phyloP scores from a whole-genome alignment of 64 coral and sea anemone species.

The Actinia tenebrosa region DNA sequence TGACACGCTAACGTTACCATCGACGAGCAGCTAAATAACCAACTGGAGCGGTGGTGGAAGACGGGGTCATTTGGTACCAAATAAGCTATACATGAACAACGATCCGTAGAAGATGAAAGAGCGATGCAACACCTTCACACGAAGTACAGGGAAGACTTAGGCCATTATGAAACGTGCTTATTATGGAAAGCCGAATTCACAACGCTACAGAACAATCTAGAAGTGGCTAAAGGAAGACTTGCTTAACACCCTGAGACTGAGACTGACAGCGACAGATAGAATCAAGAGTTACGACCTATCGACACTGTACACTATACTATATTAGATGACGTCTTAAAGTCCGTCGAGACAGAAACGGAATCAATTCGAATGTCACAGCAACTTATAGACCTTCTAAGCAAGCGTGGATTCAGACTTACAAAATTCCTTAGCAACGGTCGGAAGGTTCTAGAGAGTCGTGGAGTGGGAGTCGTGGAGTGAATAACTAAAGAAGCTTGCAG shows the following conservation, averaged over 20 bases:
- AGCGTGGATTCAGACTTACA: conserved; percentile 44
- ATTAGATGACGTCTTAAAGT: background rate
- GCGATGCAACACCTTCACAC: conserved; percentile 35
- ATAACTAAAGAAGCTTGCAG: conserved; percentile 21
- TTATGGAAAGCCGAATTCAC: conserved; percentile 35
- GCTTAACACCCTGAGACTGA: no score
- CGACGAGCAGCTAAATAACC: conserved; percentile 21
- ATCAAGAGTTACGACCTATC: no score
- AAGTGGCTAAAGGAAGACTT: background rate
- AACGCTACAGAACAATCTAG: conserved; percentile 37
- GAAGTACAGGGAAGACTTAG: conserved; percentile 31
- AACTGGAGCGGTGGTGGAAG: conserved; percentile 53
- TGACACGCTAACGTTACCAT: conserved; percentile 22
- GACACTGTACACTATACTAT: no score
- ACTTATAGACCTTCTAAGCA: conserved; percentile 14
- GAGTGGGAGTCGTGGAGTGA: conserved; percentile 33
- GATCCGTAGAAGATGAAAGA: conserved; percentile 39
- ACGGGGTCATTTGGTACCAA: conserved; percentile 63
- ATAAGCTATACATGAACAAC: background rate
- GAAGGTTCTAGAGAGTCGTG: conserved; percentile 18
- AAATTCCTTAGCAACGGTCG: conserved; percentile 29
- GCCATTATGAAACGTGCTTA: conserved; percentile 42
- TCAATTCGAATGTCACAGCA: background rate
- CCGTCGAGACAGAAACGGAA: conserved; percentile 15
- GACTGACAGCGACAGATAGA: no score